Evolutionary conservation across 2,113 vertebrate genomes (phyloP), one percentile per base, ranked within the genome.

Genomic region (Pygoscelis adeliae): DNA sequence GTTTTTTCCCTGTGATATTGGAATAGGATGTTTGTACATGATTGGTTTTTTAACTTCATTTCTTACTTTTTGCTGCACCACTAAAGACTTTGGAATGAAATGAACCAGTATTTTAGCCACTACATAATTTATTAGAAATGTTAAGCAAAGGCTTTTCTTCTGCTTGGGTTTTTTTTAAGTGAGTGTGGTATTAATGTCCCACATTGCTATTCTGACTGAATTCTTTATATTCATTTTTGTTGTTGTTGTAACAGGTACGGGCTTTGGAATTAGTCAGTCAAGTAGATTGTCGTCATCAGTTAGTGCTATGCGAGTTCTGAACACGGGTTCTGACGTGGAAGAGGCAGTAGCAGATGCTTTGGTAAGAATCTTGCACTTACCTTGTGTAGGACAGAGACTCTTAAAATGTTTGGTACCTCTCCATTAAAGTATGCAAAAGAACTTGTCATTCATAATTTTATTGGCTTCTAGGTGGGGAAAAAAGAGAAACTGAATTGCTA

Each of bases 291-390:
- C 99, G 0, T 99, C 99, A 9, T 99, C 99, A 5, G 99, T 99
- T 96, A 99, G 99, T 46, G 99, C 99, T 96, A 99, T 99, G 99
- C 97, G 99, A 93, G 99, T 99, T 95, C 98, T 99, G 70, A 99
- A 99, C 98, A 99, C 99, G 0, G 99, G 99, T 69, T 99, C 99
- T 9, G 99, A 99, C 0, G 99, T 99, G 87, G 99, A 99, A 93
- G 99, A 99, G 94, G 99, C 99, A 4, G 99, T 99, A 14, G 99
- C 99, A 63, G 99, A 99, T 77, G 99, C 99, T 30, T 97, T 99
- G 99, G 99, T 99, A 99, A 98, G 98, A 89, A 77, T 55, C 81
- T 91, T 17, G 1, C 30, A 11, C 59, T 56, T 69, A 18, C 0
- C 1, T 73, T 55, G 5, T 49, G 27, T 76, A 26, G 44, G 13